These are phyloP conservation scores for Andrena haemorrhoa DNA, from an alignment of 2,888 invertebrate genomes.

Conservation along the genomic window DNA sequence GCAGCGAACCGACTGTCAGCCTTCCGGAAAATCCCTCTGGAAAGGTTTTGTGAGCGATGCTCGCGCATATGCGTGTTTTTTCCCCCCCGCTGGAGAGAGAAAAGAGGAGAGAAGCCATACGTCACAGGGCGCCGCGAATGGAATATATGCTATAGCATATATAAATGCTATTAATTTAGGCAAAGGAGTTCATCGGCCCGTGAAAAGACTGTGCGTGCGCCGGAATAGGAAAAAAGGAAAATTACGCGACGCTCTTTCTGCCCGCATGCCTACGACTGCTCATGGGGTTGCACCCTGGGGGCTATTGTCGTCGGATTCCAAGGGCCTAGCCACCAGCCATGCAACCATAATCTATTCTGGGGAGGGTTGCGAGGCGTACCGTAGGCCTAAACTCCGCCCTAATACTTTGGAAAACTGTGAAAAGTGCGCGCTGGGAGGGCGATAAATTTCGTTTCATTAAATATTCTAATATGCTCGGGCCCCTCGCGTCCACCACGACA, in stretches of 20 bases:
- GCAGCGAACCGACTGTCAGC: slow-evolving; percentile 36
- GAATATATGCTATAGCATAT: slow-evolving; percentile 69
- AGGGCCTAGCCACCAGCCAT: slow-evolving; percentile 70
- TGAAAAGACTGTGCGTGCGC: slow-evolving; percentile 76
- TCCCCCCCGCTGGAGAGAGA: slow-evolving; percentile 10
- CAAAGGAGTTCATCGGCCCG: slow-evolving; percentile 81
- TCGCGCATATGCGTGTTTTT: slow-evolving; percentile 74
- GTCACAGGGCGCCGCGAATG: slow-evolving; percentile 70
- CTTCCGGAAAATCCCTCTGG: slow-evolving; percentile 15
- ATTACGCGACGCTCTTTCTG: slow-evolving; percentile 64
- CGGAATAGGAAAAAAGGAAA: slow-evolving; percentile 63
- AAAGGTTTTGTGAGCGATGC: slow-evolving; percentile 43
- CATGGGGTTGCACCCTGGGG: slow-evolving; percentile 78
- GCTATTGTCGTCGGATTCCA: slow-evolving; percentile 74
- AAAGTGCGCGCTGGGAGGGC: slow-evolving; percentile 17
- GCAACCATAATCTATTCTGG: slow-evolving; percentile 72
- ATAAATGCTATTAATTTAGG: slow-evolving; percentile 82
- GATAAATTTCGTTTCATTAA: slow-evolving; percentile 56
- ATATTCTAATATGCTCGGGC: slow-evolving; percentile 53
- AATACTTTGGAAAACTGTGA: slow-evolving; percentile 59
- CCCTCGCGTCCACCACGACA: slow-evolving; percentile 21
- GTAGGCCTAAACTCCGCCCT: slow-evolving; percentile 73
- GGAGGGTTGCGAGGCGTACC: slow-evolving; percentile 55
- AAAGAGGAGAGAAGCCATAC: slow-evolving; percentile 57
- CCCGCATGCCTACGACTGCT: slow-evolving; percentile 69